Percentiles rank a stretch among this genome's conserved stretches.
These are phyloP conservation scores for Halictus quadricinctus DNA, from an alignment of 2,888 invertebrate species.

Conservation along the genomic window DNA sequence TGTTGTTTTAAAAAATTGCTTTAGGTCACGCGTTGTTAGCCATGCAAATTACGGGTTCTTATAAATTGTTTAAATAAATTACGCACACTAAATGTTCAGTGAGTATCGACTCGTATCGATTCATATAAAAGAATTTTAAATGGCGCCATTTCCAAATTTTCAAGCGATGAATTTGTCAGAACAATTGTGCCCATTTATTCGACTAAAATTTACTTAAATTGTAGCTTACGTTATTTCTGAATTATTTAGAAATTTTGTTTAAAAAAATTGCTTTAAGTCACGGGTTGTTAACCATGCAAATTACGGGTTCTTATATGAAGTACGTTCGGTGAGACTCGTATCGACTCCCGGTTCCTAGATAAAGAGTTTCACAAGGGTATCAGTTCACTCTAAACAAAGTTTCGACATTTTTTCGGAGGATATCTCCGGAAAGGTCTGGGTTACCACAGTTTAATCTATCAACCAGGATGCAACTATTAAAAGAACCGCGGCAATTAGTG, in stretches of 20 bases:
- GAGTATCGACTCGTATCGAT: no score
- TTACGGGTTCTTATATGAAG: neutral
- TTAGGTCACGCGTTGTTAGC: neutral
- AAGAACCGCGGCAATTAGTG: conserved; percentile 5
- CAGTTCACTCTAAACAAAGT: neutral
- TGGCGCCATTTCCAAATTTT: no score
- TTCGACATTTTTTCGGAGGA: neutral
- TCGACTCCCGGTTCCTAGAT: neutral
- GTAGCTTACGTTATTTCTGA: no score
- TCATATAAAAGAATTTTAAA: no score
- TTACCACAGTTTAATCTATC: neutral
- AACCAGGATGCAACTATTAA: conserved; percentile 12
- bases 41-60: no score
- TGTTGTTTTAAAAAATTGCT: no score
- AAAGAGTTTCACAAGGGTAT: neutral
- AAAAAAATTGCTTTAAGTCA: neutral
- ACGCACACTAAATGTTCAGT: no score
- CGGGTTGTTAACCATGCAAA: neutral
- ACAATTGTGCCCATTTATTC: no score
- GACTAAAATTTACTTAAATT: no score
- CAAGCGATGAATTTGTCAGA: no score
- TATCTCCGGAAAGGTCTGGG: conserved; percentile 10
- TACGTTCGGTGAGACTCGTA: neutral
- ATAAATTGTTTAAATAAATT: no score
- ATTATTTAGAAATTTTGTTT: no score